Evolutionary conservation across 37 sponge, comb jelly and placozoan species (phyloP).

Genomic region (Corticium candelabrum): DNA sequence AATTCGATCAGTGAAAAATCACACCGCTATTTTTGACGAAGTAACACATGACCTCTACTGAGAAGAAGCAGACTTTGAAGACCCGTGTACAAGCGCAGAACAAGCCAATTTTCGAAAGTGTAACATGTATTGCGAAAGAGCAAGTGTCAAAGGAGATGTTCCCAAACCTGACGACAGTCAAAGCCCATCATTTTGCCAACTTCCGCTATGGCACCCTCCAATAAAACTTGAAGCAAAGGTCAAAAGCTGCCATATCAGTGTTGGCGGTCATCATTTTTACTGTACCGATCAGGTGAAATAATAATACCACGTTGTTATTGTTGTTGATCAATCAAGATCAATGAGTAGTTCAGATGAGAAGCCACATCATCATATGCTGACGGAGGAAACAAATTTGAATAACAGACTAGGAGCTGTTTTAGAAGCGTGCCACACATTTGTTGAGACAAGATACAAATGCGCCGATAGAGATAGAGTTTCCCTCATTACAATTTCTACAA

Average conservation of each 20-base stretch:
- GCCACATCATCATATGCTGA: not conserved
- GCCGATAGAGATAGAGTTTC: not conserved
- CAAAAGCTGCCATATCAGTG: not conserved
- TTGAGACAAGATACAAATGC: not conserved
- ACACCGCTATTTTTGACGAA: not conserved
- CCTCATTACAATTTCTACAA: not conserved
- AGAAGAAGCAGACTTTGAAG: not conserved
- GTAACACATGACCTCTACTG: not conserved
- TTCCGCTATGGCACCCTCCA: not conserved
- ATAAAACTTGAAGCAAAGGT: not conserved
- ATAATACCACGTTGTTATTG: not conserved
- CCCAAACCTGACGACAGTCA: not conserved
- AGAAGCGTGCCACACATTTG: not conserved
- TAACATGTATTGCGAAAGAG: not conserved
- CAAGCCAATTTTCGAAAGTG: not conserved
- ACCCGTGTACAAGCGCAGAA: not conserved
- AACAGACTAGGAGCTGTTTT: constrained; percentile 3
- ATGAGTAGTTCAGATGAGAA: not conserved
- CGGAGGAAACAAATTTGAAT: not conserved
- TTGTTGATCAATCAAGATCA: not conserved
- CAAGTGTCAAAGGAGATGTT: not conserved
- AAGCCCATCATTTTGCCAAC: not conserved
- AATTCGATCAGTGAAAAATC: not conserved
- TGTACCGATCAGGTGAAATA: not conserved
- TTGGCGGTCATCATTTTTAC: not conserved